Conservation (phyloP, 1,140 invertebrate genomes). For the Daktulosphaira vitifoliae region DNA sequence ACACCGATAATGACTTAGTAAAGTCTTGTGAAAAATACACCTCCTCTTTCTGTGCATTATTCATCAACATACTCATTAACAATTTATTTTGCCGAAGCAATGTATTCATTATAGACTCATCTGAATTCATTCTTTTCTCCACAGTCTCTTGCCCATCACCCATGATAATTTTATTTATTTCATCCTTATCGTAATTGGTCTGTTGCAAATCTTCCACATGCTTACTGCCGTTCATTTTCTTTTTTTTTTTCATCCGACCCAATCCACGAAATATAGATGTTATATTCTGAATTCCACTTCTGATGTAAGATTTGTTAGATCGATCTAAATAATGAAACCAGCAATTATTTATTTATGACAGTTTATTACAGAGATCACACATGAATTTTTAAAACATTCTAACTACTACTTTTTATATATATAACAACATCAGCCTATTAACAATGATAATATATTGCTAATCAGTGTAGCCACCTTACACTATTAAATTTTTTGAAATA, state of each 20-base stretch:
- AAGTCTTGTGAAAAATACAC: not conserved
- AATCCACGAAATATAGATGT: too few relatives aligned
- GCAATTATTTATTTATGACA: too few relatives aligned
- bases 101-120: not conserved
- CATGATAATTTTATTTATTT: not conserved
- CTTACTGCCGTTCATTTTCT: not conserved
- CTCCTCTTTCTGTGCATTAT: not conserved
- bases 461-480: too few relatives aligned
- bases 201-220: not conserved
- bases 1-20: not conserved
- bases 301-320: conserved; percentile 1
- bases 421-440: too few relatives aligned
- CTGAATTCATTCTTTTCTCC: too few relatives aligned
- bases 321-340: too few relatives aligned
- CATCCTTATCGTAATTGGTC: not conserved
- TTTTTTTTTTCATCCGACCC: not conserved
- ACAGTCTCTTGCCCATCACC: not conserved
- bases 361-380: too few relatives aligned
- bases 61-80: not conserved
- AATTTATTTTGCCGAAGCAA: not conserved
- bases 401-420: too few relatives aligned
- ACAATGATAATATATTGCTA: too few relatives aligned
- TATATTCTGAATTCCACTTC: not conserved
- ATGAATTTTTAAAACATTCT: too few relatives aligned
- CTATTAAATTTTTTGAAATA: too few relatives aligned